Percentiles rank a stretch among this genome's conserved stretches.
Conservation (phyloP, 2,888 invertebrate genomes). For the Mythimna lalbum region DNA sequence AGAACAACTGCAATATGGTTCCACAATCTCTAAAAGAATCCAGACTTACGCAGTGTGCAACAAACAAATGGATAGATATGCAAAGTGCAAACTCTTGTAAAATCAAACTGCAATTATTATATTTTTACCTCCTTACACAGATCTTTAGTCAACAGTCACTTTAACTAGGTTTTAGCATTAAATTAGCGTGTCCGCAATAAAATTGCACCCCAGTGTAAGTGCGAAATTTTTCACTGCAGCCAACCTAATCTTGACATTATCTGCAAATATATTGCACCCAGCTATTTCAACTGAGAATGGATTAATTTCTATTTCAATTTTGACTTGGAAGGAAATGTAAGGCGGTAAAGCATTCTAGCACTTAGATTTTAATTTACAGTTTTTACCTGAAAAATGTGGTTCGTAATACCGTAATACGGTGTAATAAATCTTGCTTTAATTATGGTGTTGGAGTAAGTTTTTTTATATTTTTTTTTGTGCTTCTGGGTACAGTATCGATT, state of each 20-base stretch:
- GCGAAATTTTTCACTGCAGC: slow-evolving; percentile 59
- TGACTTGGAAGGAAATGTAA: slow-evolving; percentile 43
- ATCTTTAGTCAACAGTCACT: slow-evolving; percentile 16
- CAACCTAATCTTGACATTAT: slow-evolving; percentile 57
- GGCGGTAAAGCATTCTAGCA: slow-evolving; percentile 26
- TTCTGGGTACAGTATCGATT: too few species aligned
- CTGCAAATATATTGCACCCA: slow-evolving; percentile 56
- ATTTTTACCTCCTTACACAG: neutral
- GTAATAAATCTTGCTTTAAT: slow-evolving; percentile 15
- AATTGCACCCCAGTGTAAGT: slow-evolving; percentile 46
- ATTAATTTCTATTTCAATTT: slow-evolving; percentile 54
- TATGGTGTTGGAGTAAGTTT: neutral
- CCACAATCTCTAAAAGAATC: too few species aligned
- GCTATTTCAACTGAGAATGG: slow-evolving; percentile 46
- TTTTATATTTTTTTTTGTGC: too few species aligned
- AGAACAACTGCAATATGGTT: too few species aligned
- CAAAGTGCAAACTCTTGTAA: neutral
- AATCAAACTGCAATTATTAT: neutral
- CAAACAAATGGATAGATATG: neutral
- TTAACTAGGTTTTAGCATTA: slow-evolving; percentile 26
- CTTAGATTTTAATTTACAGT: slow-evolving; percentile 23
- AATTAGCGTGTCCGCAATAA: slow-evolving; percentile 55
- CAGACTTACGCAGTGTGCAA: too few species aligned
- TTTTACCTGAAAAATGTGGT: slow-evolving; percentile 16
- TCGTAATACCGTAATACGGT: neutral